Percentiles rank a stretch among this genome's conserved stretches.
Conservation (phyloP, 2,797 vertebrate genomes). For the Ctenochaetus hawaiiensis region DNA sequence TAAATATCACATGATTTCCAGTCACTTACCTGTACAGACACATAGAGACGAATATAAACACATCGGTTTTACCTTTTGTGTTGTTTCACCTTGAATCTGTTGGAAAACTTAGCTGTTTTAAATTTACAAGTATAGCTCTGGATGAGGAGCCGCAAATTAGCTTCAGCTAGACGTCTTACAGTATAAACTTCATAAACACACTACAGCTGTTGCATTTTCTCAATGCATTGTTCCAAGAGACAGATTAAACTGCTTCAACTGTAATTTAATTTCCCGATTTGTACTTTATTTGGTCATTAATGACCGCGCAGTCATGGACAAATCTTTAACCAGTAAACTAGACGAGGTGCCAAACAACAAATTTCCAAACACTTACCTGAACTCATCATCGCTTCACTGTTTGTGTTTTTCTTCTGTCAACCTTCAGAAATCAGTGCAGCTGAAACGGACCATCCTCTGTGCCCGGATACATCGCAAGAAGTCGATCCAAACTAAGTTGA, state of each 20-base stretch:
- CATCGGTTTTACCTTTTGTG: not conserved
- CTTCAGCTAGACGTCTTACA: not conserved
- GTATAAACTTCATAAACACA: not conserved
- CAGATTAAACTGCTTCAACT: not conserved
- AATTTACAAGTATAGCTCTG: not conserved
- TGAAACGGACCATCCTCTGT: not conserved
- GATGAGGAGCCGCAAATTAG: not conserved
- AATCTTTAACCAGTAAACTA: not conserved
- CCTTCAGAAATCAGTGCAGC: slow-evolving; percentile 2
- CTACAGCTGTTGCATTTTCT: not conserved
- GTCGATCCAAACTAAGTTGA: not conserved
- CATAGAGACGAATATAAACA: not conserved
- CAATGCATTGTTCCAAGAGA: not conserved
- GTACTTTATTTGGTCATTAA: not conserved
- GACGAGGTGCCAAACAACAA: not conserved
- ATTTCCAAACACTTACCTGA: slow-evolving; percentile 67
- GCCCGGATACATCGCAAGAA: not conserved
- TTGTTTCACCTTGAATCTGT: not conserved
- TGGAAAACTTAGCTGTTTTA: not conserved
- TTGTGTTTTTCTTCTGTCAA: slow-evolving; percentile 11
- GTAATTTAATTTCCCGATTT: not conserved
- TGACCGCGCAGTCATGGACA: not conserved
- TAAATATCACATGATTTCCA: not conserved
- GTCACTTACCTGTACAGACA: not conserved
- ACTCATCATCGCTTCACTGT: slow-evolving; percentile 56